Evolutionary conservation across 1,140 invertebrate genomes (phyloP).

Genomic region (Penaeus chinensis): DNA sequence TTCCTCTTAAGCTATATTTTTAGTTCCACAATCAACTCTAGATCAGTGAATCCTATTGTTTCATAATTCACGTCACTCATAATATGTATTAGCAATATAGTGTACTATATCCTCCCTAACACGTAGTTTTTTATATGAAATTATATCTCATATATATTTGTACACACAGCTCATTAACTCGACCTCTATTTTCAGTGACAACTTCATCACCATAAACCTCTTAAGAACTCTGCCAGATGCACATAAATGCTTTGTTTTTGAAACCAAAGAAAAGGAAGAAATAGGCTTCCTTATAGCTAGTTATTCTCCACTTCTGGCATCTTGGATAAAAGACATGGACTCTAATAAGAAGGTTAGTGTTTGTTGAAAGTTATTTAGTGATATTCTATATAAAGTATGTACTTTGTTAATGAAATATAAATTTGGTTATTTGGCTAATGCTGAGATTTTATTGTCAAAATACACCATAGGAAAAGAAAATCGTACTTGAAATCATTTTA

Average conservation of each 20-base stretch:
- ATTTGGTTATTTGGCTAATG: too few relatives aligned
- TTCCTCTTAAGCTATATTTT: not conserved
- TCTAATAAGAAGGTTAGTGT: conserved; percentile 73
- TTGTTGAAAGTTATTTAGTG: not conserved
- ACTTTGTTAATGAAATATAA: conserved; percentile 12
- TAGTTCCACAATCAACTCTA: not conserved
- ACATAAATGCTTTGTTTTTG: conserved; percentile 93
- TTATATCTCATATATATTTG: not conserved
- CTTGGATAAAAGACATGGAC: conserved; percentile 87
- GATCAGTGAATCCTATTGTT: too few relatives aligned
- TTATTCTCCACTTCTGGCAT: conserved; percentile 86
- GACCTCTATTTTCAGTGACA: conserved; percentile 74
- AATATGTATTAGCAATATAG: too few relatives aligned
- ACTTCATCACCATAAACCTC: conserved; percentile 86
- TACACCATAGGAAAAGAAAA: too few relatives aligned
- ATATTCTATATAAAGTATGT: not conserved
- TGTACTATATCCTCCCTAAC: too few relatives aligned
- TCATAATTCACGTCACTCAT: too few relatives aligned
- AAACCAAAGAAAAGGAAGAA: conserved; percentile 88
- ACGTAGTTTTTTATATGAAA: not conserved
- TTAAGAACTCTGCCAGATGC: conserved; percentile 76
- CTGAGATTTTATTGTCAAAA: too few relatives aligned
- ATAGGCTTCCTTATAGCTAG: conserved; percentile 92
- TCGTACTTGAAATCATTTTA: not conserved
- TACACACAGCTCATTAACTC: conserved; percentile 32